A percentile compares a stretch with the other conserved stretches of the same genome.
Evolutionary conservation across 2,797 vertebrate genomes (phyloP).

Genomic region (Emys orbicularis): DNA sequence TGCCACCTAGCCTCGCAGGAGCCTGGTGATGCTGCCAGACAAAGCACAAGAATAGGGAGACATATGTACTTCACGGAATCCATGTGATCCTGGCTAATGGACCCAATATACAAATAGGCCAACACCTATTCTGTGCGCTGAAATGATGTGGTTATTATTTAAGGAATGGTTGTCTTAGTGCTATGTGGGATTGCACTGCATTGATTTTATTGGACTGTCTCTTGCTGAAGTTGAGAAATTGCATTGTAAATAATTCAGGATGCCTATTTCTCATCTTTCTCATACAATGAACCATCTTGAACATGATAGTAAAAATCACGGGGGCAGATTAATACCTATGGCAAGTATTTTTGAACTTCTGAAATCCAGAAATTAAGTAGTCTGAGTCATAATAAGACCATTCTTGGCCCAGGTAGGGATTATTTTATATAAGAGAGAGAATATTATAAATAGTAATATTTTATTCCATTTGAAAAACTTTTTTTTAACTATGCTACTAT

Average conservation of each 20-base stretch:
- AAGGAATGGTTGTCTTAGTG: background rate
- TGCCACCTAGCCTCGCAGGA: background rate
- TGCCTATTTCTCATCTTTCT: background rate
- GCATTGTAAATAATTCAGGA: background rate
- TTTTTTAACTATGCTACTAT: slow-evolving; percentile 8
- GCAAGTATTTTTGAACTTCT: background rate
- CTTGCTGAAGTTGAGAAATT: background rate
- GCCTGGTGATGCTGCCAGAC: background rate
- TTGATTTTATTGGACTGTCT: background rate
- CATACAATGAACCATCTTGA: background rate
- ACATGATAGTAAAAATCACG: background rate
- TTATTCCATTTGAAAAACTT: background rate
- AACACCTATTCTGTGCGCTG: background rate
- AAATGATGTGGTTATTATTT: background rate
- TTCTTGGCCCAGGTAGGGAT: background rate
- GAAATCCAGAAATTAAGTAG: background rate
- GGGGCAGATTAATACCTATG: background rate
- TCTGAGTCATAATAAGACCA: background rate
- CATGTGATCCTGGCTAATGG: background rate
- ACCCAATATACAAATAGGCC: background rate
- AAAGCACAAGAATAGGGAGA: background rate
- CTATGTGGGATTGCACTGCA: background rate
- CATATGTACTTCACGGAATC: slow-evolving; percentile 19
- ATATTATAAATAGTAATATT: background rate
- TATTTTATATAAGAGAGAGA: background rate